Conservation (phyloP, 2,113 vertebrate genomes). For the Aptenodytes patagonicus region DNA sequence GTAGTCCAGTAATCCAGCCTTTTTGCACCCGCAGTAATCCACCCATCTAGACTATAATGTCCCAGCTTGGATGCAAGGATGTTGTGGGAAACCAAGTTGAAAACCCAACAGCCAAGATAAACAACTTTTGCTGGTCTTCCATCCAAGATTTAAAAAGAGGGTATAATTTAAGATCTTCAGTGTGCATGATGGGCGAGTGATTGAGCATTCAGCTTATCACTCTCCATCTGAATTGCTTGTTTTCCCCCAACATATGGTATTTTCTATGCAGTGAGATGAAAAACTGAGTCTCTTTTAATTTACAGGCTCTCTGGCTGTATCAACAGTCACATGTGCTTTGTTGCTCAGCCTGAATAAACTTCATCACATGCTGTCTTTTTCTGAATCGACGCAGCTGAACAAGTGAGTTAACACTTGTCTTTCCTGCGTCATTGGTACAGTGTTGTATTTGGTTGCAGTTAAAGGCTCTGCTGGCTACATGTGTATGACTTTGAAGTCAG, state of each 20-base stretch:
- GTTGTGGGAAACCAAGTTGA: not conserved
- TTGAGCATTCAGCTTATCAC: conserved; percentile 15
- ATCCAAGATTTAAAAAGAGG: not conserved
- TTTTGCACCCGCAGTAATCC: not conserved
- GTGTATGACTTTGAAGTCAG: not conserved
- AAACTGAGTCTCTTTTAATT: not conserved
- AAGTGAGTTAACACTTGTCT: not conserved
- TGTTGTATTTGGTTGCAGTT: not conserved
- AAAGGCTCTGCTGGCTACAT: not conserved
- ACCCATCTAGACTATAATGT: not conserved
- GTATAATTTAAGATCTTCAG: not conserved
- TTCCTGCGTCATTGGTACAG: not conserved
- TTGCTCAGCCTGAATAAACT: conserved; percentile 19
- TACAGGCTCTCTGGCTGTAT: not conserved
- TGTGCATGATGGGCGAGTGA: not conserved
- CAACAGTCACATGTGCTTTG: conserved; percentile 12
- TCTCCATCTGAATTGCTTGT: not conserved
- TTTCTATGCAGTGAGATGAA: conserved; percentile 31
- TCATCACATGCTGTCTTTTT: not conserved
- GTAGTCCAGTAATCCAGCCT: not conserved
- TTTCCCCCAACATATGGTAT: conserved; percentile 28
- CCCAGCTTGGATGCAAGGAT: not conserved
- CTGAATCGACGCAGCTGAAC: not conserved
- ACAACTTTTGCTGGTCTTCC: not conserved
- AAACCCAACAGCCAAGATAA: not conserved